phyloP scores from a whole-genome alignment of 2,797 vertebrate species.

The Microchirus variegatus region DNA sequence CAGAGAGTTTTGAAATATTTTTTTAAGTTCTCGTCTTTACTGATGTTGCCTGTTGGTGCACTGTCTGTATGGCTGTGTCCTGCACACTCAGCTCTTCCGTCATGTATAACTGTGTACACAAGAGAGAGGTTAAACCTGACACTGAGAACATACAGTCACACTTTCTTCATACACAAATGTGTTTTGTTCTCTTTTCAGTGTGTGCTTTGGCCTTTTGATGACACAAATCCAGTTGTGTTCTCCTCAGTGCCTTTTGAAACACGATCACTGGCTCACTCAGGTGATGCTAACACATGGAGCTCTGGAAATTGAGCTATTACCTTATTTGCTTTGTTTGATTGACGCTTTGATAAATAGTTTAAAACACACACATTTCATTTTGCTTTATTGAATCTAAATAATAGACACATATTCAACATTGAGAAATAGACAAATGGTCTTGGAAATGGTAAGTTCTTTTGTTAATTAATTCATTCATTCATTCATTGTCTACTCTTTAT shows the following conservation, averaged over 20 bases:
- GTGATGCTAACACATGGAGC: slow-evolving; percentile 4
- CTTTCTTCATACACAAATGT: slow-evolving; percentile 6
- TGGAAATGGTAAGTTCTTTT: no score
- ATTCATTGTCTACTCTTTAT: no score
- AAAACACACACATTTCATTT: neutral
- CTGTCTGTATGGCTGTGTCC: no score
- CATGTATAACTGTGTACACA: no score
- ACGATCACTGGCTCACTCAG: neutral
- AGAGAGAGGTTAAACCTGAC: no score
- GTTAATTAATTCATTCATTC: no score
- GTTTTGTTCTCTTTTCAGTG: slow-evolving; percentile 31
- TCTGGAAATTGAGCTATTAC: neutral
- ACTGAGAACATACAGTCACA: slow-evolving; percentile 1
- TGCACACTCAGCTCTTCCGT: neutral
- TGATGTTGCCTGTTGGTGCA: no score
- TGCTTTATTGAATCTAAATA: neutral
- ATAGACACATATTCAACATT: neutral
- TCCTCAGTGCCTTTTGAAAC: slow-evolving; percentile 15
- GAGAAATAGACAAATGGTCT: no score
- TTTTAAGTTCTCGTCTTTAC: no score
- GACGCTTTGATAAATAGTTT: neutral
- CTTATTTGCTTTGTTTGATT: neutral
- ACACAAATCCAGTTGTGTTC: slow-evolving; percentile 17
- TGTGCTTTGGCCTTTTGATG: slow-evolving; percentile 27
- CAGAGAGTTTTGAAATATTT: slow-evolving; percentile 7